Evolutionary conservation across 2,113 vertebrate species (phyloP).

Genomic region (Lanius ludovicianus): DNA sequence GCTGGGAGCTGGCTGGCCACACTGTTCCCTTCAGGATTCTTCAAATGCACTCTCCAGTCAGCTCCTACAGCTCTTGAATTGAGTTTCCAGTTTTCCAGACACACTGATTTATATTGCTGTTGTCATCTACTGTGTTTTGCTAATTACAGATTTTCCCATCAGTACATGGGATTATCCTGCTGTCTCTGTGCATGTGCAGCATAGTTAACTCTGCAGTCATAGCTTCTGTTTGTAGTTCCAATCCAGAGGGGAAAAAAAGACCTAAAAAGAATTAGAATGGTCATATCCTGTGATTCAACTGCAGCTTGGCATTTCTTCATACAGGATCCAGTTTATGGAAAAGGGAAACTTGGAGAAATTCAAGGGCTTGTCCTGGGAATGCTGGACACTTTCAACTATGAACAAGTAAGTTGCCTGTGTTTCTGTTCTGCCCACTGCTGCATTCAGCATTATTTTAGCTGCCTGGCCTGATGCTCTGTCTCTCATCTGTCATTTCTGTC

Average conservation of each 20-base stretch:
- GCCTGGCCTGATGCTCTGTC: neutral
- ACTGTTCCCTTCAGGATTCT: neutral
- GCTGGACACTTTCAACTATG: constrained; percentile 97
- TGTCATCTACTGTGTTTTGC: neutral
- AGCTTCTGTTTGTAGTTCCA: neutral
- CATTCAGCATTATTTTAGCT: neutral
- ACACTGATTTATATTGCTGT: neutral
- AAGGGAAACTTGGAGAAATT: constrained; percentile 94
- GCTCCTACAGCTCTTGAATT: neutral
- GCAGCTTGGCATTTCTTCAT: constrained; percentile 1
- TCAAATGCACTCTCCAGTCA: neutral
- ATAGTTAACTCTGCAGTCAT: neutral
- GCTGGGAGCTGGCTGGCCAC: neutral
- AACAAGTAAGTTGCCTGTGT: constrained; percentile 78
- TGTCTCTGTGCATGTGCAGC: neutral
- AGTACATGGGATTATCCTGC: neutral
- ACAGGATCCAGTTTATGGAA: constrained; percentile 96
- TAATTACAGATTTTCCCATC: neutral
- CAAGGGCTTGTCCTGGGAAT: constrained; percentile 95
- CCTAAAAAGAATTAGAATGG: neutral
- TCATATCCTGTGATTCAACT: neutral
- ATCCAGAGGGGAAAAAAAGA: neutral
- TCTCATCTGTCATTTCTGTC: neutral
- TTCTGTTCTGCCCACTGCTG: neutral
- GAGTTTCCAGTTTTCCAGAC: neutral